Evolutionary conservation across 2,888 invertebrate genomes (phyloP).

Genomic region (Drosophila yooni): DNA sequence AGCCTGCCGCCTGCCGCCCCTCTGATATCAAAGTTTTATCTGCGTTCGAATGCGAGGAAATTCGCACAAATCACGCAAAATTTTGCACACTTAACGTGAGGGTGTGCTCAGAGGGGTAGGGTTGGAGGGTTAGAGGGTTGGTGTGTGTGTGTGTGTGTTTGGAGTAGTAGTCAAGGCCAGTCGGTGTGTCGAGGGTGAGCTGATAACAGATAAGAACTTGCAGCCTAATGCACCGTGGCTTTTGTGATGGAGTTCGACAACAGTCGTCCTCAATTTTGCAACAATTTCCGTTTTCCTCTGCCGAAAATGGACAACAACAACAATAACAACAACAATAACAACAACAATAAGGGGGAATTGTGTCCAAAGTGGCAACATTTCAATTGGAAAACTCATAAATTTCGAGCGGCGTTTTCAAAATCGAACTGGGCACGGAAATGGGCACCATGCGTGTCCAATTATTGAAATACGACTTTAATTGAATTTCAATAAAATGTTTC

Average conservation of each 20-base stretch:
- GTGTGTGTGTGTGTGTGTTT: not conserved
- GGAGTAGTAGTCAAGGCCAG: slow-evolving; percentile 38
- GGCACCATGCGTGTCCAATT: slow-evolving; percentile 84
- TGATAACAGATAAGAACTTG: slow-evolving; percentile 71
- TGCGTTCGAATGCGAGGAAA: slow-evolving; percentile 54
- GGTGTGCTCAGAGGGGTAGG: slow-evolving; percentile 40
- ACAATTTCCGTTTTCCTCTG: slow-evolving; percentile 74
- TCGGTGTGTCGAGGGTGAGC: slow-evolving; percentile 33
- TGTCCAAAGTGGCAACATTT: slow-evolving; percentile 75
- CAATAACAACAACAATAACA: slow-evolving; percentile 14
- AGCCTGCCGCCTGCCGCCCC: slow-evolving; percentile 6
- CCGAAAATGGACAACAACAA: slow-evolving; percentile 44
- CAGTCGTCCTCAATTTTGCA: slow-evolving; percentile 59
- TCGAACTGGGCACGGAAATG: slow-evolving; percentile 78
- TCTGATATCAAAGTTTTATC: slow-evolving; percentile 56
- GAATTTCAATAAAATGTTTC: slow-evolving; percentile 82
- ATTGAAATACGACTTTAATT: slow-evolving; percentile 84
- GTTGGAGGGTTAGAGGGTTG: not conserved
- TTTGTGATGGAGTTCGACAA: slow-evolving; percentile 38
- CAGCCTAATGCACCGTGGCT: slow-evolving; percentile 73
- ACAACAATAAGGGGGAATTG: slow-evolving; percentile 7
- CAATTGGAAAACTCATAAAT: slow-evolving; percentile 82
- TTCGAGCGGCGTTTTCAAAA: slow-evolving; percentile 68
- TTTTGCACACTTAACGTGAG: slow-evolving; percentile 78
- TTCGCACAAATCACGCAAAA: slow-evolving; percentile 81